A percentile compares a stretch with the other conserved stretches of the same genome.
phyloP scores from a whole-genome alignment of 2,113 vertebrate genomes.

The Vulpes ferrilata region DNA sequence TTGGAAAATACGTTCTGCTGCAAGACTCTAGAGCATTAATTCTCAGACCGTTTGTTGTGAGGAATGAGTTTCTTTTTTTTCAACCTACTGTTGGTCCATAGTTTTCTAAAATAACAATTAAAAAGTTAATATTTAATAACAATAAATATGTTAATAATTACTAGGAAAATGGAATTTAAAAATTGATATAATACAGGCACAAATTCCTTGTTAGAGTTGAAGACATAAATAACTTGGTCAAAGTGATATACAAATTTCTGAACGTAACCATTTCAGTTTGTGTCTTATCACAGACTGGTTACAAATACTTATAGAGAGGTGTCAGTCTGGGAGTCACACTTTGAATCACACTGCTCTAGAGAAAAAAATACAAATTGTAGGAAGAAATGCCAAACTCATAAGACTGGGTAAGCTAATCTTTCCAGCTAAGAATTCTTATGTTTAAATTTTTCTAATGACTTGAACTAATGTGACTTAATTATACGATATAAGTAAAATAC shows the following conservation, averaged over 20 bases:
- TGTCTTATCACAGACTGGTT: slow-evolving; percentile 12
- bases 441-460: not conserved
- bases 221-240: not conserved
- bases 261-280: slow-evolving; percentile 25
- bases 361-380: slow-evolving; percentile 21
- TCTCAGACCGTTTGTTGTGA: not conserved
- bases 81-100: not conserved
- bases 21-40: not conserved
- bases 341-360: not conserved
- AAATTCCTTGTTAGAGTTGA: not conserved
- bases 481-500: not conserved
- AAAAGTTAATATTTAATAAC: not conserved
- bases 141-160: not conserved
- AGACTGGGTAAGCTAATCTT: not conserved
- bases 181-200: not conserved
- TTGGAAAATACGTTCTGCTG: not conserved
- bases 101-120: slow-evolving; percentile 14
- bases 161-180: slow-evolving; percentile 10
- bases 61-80: not conserved
- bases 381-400: not conserved
- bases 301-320: not conserved
- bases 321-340: not conserved
- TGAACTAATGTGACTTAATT: not conserved
- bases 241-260: slow-evolving; percentile 26
- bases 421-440: not conserved